Evolutionary conservation across 2,113 vertebrate species (phyloP).

Genomic region (Pomatorhinus ruficollis): DNA sequence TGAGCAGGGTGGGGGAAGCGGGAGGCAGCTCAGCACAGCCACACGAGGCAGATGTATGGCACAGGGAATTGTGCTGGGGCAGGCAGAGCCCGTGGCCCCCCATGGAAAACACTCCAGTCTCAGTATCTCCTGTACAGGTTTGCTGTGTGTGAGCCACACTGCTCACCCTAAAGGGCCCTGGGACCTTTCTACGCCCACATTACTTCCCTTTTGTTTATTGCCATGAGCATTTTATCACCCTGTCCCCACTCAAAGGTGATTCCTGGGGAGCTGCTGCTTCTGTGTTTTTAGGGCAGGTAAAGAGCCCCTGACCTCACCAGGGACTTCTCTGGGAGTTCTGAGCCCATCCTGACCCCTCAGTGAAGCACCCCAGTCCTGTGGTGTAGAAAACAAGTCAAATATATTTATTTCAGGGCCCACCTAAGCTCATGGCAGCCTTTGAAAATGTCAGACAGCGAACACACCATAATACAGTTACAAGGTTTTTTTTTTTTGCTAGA

Average conservation of each 20-base stretch:
- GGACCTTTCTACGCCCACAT: neutral
- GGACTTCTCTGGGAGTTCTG: neutral
- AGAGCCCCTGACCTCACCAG: neutral
- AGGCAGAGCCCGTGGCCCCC: neutral
- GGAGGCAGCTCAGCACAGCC: neutral
- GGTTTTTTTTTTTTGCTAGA: neutral
- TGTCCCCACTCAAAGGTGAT: neutral
- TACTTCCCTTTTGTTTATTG: neutral
- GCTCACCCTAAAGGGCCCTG: neutral
- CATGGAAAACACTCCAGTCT: accelerated
- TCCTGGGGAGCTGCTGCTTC: neutral
- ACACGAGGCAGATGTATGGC: neutral
- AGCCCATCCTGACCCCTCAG: neutral
- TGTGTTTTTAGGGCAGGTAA: neutral
- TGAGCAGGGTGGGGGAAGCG: neutral
- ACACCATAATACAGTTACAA: neutral
- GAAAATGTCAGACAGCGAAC: neutral
- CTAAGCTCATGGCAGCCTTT: neutral
- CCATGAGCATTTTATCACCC: neutral
- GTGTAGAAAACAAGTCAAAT: neutral
- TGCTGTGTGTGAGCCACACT: neutral
- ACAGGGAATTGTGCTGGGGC: neutral
- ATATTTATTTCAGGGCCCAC: neutral
- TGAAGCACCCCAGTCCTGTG: neutral
- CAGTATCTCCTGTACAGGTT: neutral